A percentile compares a stretch with the other conserved stretches of the same genome.
Conservation (phyloP, 1,140 invertebrate species). For the Dreissena rostriformis region DNA sequence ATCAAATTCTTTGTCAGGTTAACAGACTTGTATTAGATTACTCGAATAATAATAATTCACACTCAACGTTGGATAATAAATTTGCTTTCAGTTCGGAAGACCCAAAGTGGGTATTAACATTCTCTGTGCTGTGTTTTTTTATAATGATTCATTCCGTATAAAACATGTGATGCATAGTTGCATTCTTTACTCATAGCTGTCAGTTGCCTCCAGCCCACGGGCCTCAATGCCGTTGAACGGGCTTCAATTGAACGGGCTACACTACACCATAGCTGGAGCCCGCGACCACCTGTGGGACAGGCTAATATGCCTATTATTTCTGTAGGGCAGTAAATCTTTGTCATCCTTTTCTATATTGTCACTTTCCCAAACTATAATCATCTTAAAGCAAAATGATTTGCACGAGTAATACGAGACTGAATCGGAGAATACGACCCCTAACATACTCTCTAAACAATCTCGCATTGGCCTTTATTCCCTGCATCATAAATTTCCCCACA, state of each 20-base stretch:
- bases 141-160: neutral
- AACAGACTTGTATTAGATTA: neutral
- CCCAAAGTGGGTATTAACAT: too few species aligned
- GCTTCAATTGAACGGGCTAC: too few species aligned
- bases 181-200: slow-evolving; percentile 46
- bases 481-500: slow-evolving; percentile 42
- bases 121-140: neutral
- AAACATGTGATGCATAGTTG: slow-evolving; percentile 16
- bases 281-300: slow-evolving; percentile 32
- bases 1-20: neutral
- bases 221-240: too few species aligned
- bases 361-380: slow-evolving; percentile 54
- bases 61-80: too few species aligned
- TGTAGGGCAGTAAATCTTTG: slow-evolving; percentile 50
- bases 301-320: slow-evolving; percentile 43
- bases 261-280: neutral
- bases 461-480: slow-evolving; percentile 16
- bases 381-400: slow-evolving; percentile 43
- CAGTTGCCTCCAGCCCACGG: too few species aligned
- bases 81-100: too few species aligned
- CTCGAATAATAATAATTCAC: too few species aligned
- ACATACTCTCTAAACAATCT: slow-evolving; percentile 45
- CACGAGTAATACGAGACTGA: slow-evolving; percentile 30
- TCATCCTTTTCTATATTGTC: slow-evolving; percentile 56
- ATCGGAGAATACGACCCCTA: slow-evolving; percentile 28